Percentiles rank a stretch among this genome's conserved stretches.
These are phyloP conservation scores for Tuberolachnus salignus DNA, from an alignment of 2,888 invertebrate species.

Conservation along the genomic window DNA sequence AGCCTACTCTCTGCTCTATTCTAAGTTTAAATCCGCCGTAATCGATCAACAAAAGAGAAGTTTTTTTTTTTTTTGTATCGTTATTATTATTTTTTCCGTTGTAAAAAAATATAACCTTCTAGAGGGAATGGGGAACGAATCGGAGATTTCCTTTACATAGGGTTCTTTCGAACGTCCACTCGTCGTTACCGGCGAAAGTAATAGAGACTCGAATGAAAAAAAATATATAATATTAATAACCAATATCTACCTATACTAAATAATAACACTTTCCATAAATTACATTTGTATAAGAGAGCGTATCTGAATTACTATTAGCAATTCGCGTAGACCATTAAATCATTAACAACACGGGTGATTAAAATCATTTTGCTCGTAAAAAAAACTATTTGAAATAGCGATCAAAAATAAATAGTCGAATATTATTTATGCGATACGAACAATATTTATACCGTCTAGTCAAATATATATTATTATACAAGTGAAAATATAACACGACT, in stretches of 20 bases:
- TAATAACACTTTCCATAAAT: not conserved
- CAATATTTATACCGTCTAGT: not conserved
- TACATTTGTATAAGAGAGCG: not conserved
- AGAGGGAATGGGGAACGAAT: conserved; percentile 50
- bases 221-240: not conserved
- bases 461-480: not conserved
- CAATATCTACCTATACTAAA: not conserved
- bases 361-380: too few species aligned
- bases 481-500: not conserved
- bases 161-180: conserved; percentile 9
- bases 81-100: not conserved
- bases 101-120: conserved; percentile 42
- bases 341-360: too few species aligned
- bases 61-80: conserved; percentile 6
- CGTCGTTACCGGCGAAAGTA: not conserved
- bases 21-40: conserved; percentile 22
- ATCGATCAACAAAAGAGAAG: conserved; percentile 34
- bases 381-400: too few species aligned
- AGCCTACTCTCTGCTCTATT: conserved; percentile 11
- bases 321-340: too few species aligned
- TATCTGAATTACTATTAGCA: not conserved
- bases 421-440: not conserved
- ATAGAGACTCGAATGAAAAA: conserved; percentile 8
- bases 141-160: conserved; percentile 1
- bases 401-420: not conserved